These are phyloP conservation scores for Miltochrista miniata DNA, from an alignment of 2,888 invertebrate genomes.

Conservation along the genomic window DNA sequence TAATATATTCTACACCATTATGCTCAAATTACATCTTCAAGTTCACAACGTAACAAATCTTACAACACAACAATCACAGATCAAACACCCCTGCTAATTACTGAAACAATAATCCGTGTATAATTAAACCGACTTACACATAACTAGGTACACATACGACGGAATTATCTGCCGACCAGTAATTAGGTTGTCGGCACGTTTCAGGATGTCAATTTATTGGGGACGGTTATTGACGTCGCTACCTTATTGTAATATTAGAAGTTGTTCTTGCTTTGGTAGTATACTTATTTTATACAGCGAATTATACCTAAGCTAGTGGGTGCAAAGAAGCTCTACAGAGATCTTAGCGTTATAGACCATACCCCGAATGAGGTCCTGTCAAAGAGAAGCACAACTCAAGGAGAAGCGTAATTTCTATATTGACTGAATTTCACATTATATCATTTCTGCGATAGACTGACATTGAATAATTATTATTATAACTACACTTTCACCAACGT, in stretches of 20 bases:
- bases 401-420: too few species aligned
- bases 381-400: too few species aligned
- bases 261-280: neutral
- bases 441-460: too few species aligned
- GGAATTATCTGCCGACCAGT: constrained; percentile 47
- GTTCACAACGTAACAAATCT: constrained; percentile 1
- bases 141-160: constrained; percentile 29
- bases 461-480: too few species aligned
- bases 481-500: too few species aligned
- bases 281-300: too few species aligned
- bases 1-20: neutral
- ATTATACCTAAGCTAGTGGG: too few species aligned
- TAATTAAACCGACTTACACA: constrained; percentile 59
- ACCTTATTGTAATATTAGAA: constrained; percentile 18
- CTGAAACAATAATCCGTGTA: constrained; percentile 58
- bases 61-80: constrained; percentile 17
- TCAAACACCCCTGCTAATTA: constrained; percentile 53
- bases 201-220: constrained; percentile 48
- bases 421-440: too few species aligned
- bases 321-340: too few species aligned
- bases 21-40: neutral
- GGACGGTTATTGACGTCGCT: constrained; percentile 39
- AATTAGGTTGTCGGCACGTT: constrained; percentile 51
- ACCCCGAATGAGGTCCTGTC: too few species aligned
- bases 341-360: too few species aligned